phyloP scores from a whole-genome alignment of 1,140 invertebrate genomes.

The Drosophila suzukii region DNA sequence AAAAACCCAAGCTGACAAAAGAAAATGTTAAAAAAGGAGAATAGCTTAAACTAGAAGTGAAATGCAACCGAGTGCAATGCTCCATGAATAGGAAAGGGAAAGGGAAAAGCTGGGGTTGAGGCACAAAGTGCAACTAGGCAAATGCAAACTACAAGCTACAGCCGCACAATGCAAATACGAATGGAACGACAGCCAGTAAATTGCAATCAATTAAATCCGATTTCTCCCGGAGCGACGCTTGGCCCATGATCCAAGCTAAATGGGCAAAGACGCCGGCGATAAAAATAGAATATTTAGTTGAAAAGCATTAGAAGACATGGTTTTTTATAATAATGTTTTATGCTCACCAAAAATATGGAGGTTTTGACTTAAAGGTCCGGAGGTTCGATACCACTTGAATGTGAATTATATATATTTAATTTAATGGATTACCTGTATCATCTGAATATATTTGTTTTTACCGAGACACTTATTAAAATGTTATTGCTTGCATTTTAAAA shows the following conservation, averaged over 20 bases:
- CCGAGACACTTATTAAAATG: no score
- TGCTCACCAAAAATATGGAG: no score
- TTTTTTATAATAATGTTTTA: background rate
- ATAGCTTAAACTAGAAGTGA: conserved; percentile 27
- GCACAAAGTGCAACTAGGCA: conserved; percentile 21
- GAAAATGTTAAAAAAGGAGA: conserved; percentile 23
- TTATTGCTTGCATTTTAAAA: no score
- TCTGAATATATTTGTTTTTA: no score
- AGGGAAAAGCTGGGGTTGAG: background rate
- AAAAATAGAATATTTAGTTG: background rate
- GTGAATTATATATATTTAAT: no score
- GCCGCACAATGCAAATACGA: conserved; percentile 43
- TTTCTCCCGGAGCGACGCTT: conserved; percentile 31
- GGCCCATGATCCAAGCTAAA: conserved; percentile 50
- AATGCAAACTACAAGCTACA: conserved; percentile 33
- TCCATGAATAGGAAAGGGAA: conserved; percentile 26
- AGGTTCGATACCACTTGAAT: no score
- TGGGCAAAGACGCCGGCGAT: conserved; percentile 30
- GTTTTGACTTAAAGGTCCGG: no score
- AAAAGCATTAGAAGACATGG: no score
- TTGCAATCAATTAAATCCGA: conserved; percentile 72
- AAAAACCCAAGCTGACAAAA: conserved; percentile 42
- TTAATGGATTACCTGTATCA: no score
- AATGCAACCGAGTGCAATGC: conserved; percentile 59
- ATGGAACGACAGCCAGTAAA: conserved; percentile 50